A percentile compares a stretch with the other conserved stretches of the same genome.
Evolutionary conservation across 1,140 invertebrate species (phyloP).

Genomic region (Neodiprion pinetum): DNA sequence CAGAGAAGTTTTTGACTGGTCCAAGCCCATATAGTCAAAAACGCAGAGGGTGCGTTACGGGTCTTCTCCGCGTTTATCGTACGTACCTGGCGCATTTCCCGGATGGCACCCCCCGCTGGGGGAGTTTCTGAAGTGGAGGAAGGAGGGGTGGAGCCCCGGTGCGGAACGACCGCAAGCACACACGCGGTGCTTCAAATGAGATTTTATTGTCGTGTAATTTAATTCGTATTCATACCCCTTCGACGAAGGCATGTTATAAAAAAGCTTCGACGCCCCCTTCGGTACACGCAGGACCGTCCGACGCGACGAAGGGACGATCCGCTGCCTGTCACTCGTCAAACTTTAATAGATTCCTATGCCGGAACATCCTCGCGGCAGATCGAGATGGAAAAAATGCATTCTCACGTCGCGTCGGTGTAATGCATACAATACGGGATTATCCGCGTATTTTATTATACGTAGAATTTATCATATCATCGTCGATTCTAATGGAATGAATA

Average conservation of each 20-base stretch:
- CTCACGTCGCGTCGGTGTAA: too few species aligned
- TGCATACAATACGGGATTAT: too few species aligned
- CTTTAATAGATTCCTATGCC: not conserved
- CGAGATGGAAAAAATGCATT: too few species aligned
- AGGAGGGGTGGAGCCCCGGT: not conserved
- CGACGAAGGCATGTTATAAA: not conserved
- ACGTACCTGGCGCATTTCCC: too few species aligned
- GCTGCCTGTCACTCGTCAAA: not conserved
- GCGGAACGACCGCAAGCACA: not conserved
- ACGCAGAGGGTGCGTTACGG: not conserved
- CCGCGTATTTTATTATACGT: too few species aligned
- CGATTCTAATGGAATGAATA: too few species aligned
- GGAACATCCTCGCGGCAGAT: too few species aligned
- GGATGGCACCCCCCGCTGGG: too few species aligned
- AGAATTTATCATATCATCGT: too few species aligned
- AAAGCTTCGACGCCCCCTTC: not conserved
- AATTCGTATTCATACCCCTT: constrained; percentile 34
- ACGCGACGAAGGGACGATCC: constrained; percentile 2
- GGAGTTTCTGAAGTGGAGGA: not conserved
- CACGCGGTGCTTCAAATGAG: constrained; percentile 5
- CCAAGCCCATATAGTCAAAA: not conserved
- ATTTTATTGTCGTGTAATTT: constrained; percentile 43
- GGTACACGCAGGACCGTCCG: not conserved
- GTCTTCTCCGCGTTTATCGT: not conserved
- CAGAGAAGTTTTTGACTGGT: not conserved